These are phyloP conservation scores for Drosophila melanica DNA, from an alignment of 1,140 invertebrate genomes.

Conservation along the genomic window DNA sequence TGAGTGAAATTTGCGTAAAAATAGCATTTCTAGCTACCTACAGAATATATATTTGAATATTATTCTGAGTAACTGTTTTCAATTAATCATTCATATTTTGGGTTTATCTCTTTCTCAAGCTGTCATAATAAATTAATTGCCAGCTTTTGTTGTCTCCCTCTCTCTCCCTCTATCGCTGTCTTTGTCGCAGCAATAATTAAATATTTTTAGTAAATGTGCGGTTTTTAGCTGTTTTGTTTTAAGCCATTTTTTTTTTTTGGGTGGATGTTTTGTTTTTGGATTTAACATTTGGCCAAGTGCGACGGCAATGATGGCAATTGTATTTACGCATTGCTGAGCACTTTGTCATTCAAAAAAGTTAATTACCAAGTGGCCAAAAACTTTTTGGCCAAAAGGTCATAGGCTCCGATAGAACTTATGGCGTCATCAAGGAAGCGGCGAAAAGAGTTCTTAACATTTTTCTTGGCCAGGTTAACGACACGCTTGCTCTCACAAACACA, in stretches of 20 bases:
- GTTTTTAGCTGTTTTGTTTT: slow-evolving; percentile 19
- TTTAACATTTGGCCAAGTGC: slow-evolving; percentile 48
- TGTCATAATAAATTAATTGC: slow-evolving; percentile 49
- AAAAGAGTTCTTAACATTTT: not conserved
- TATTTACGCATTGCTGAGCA: slow-evolving; percentile 83
- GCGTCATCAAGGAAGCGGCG: slow-evolving; percentile 64
- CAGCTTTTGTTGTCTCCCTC: slow-evolving; percentile 1
- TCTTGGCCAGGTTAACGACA: slow-evolving; percentile 70
- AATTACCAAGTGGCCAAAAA: slow-evolving; percentile 43
- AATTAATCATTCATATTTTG: slow-evolving; percentile 56
- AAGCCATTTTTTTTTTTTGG: slow-evolving; percentile 17
- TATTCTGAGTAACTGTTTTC: slow-evolving; percentile 27
- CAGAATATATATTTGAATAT: slow-evolving; percentile 16
- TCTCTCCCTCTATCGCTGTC: slow-evolving; percentile 1
- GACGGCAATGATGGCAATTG: slow-evolving; percentile 61
- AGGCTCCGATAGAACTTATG: slow-evolving; percentile 43
- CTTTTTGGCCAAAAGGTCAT: slow-evolving; percentile 61
- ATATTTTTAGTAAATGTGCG: slow-evolving; percentile 26
- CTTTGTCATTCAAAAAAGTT: slow-evolving; percentile 72
- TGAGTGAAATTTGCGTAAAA: slow-evolving; percentile 24
- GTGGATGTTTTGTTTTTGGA: slow-evolving; percentile 20
- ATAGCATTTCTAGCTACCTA: too few species aligned
- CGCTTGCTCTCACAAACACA: slow-evolving; percentile 26
- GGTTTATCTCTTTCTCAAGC: slow-evolving; percentile 38
- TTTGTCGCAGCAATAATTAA: slow-evolving; percentile 40